A percentile compares a stretch with the other conserved stretches of the same genome.
phyloP scores from a whole-genome alignment of 2,888 invertebrate species.

The Clepsis dumicolana region DNA sequence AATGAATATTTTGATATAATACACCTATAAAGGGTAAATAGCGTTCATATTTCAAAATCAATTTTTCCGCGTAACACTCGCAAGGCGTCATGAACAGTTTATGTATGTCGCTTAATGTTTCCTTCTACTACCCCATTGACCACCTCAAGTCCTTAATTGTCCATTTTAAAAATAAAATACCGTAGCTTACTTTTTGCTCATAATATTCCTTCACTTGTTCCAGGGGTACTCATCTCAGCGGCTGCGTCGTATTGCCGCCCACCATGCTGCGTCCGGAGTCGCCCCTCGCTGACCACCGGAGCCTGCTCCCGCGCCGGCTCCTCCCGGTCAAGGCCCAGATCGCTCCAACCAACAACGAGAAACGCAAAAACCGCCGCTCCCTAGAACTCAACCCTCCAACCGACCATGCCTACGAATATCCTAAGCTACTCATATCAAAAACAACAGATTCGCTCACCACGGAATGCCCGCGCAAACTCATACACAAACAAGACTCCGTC shows the following conservation, averaged over 20 bases:
- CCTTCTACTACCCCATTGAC: no score
- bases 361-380: slow-evolving; percentile 79
- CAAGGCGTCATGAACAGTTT: not conserved
- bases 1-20: not conserved
- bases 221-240: slow-evolving; percentile 73
- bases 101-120: no score
- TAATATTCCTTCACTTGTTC: slow-evolving; percentile 57
- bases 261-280: slow-evolving; percentile 83
- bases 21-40: not conserved
- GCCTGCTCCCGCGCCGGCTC: slow-evolving; percentile 79
- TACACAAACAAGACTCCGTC: slow-evolving; percentile 79
- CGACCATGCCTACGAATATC: slow-evolving; percentile 78
- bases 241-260: slow-evolving; percentile 71
- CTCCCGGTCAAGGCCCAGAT: slow-evolving; percentile 81
- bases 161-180: not conserved
- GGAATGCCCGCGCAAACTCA: slow-evolving; percentile 77
- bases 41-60: not conserved
- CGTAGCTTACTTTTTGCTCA: not conserved
- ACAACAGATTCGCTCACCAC: slow-evolving; percentile 81
- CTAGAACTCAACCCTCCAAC: slow-evolving; percentile 80
- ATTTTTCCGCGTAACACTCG: not conserved
- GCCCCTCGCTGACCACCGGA: slow-evolving; percentile 84
- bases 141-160: no score
- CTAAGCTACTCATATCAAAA: slow-evolving; percentile 81
- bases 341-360: slow-evolving; percentile 70